A percentile compares a stretch with the other conserved stretches of the same genome.
These are phyloP conservation scores for Silvanus unidentatus DNA, from an alignment of 2,888 invertebrate genomes.

Conservation along the genomic window DNA sequence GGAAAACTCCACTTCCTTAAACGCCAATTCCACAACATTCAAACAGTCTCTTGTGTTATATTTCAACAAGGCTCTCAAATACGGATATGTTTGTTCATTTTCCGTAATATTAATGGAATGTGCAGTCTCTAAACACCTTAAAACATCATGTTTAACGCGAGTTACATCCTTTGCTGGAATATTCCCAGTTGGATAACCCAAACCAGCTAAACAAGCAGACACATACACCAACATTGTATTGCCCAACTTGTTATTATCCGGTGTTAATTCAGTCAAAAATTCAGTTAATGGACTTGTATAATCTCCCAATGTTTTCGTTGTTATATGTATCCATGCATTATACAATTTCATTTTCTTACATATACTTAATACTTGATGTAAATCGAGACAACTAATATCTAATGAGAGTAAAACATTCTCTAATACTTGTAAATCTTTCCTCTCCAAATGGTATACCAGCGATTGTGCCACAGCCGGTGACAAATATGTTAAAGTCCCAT, in stretches of 20 bases:
- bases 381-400: conserved; percentile 68
- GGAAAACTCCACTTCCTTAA: conserved; percentile 73
- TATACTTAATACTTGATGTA: conserved; percentile 59
- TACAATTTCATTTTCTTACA: conserved; percentile 56
- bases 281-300: conserved; percentile 69
- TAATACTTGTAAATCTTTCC: conserved; percentile 53
- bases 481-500: conserved; percentile 55
- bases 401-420: conserved; percentile 68
- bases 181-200: conserved; percentile 73
- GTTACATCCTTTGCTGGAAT: conserved; percentile 58
- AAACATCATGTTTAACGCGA: conserved; percentile 68
- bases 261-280: conserved; percentile 52
- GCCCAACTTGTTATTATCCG: conserved; percentile 57
- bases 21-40: conserved; percentile 78
- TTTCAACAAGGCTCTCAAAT: conserved; percentile 64
- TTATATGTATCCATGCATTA: conserved; percentile 69
- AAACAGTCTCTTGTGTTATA: conserved; percentile 82
- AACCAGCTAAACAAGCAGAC: conserved; percentile 80
- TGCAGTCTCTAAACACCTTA: conserved; percentile 62
- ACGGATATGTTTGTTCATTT: conserved; percentile 63
- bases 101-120: conserved; percentile 59
- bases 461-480: conserved; percentile 69
- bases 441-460: conserved; percentile 62
- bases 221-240: conserved; percentile 81
- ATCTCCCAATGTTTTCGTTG: conserved; percentile 70